Evolutionary conservation across 2,113 vertebrate genomes (phyloP), one percentile per base, ranked within the genome.

Genomic region (Passer montanus): DNA sequence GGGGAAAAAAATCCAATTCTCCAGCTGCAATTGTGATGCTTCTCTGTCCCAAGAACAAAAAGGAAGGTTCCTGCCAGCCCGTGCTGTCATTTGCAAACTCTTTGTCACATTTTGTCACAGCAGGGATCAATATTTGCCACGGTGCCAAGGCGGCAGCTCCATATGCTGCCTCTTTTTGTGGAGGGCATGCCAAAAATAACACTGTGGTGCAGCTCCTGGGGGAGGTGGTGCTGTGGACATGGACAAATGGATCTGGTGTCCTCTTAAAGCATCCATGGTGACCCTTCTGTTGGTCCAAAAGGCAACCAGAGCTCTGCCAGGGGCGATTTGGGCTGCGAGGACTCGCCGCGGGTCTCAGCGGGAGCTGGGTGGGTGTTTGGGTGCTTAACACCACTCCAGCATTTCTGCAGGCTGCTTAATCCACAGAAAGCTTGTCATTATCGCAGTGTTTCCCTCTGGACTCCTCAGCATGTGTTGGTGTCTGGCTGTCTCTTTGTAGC

Each of bases 391-490:
- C 41, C 49, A 26, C 41, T 76, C 76, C 58, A 73, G 17, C 10
- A 0, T 37, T 96, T 58, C 85, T 56, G 63, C 86, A 85, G 90
- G 92, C 81, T 90, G 94, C 69, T 95, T 87, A 96, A 96, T 95
- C 92, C 80, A 76, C 70, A 63, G 74, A 74, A 93, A 94, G 69
- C 91, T 76, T 33, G 9, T 81, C 52, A 96, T 93, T 81, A 93
- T 74, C 74, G 13, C n/a, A 74, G 77, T 31, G 83, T 89, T 91
- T 95, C 94, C 95, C 93, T 59, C 86, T 49, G 92, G 94, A 56
- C 73, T 93, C 88, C 93, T 73, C 8, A 88, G 77, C 88, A 41
- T 64, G 86, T 88, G 70, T 19, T 91, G 93, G 68, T 84, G 80
- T 89, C 85, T 96, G 88, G 86, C 92, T 87, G 60, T 28, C 31